phyloP scores from a whole-genome alignment of 2,888 invertebrate species.

The Chironomus tentans region DNA sequence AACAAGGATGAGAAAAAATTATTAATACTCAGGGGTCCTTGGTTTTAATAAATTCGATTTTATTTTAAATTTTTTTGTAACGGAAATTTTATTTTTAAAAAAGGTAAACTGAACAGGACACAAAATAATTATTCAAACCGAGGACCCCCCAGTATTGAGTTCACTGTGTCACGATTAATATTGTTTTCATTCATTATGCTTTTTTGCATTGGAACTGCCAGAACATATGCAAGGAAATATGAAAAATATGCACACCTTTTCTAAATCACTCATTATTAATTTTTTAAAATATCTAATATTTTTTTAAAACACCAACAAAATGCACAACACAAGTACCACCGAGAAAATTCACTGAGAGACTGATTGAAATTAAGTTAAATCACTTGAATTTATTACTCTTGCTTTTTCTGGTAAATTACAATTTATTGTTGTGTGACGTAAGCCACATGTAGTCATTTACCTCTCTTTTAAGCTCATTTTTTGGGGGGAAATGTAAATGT shows the following conservation, averaged over 20 bases:
- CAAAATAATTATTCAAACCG: too few species aligned
- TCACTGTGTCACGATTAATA: background rate
- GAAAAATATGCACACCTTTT: background rate
- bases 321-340: background rate
- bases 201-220: background rate
- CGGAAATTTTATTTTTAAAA: too few species aligned
- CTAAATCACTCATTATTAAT: background rate
- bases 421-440: slow-evolving; percentile 3
- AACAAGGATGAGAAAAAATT: background rate
- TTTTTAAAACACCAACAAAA: background rate
- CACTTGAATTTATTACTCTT: slow-evolving; percentile 6
- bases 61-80: too few species aligned
- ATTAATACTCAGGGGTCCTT: background rate
- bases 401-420: background rate
- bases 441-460: background rate
- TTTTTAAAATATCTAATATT: background rate
- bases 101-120: too few species aligned
- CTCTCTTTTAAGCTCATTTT: background rate
- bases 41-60: background rate
- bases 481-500: too few species aligned
- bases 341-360: background rate
- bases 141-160: background rate
- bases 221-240: background rate
- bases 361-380: background rate
- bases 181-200: background rate